A percentile compares a stretch with the other conserved stretches of the same genome.
Conservation (phyloP, 2,113 vertebrate species). For the Gallinago paraguaiae region DNA sequence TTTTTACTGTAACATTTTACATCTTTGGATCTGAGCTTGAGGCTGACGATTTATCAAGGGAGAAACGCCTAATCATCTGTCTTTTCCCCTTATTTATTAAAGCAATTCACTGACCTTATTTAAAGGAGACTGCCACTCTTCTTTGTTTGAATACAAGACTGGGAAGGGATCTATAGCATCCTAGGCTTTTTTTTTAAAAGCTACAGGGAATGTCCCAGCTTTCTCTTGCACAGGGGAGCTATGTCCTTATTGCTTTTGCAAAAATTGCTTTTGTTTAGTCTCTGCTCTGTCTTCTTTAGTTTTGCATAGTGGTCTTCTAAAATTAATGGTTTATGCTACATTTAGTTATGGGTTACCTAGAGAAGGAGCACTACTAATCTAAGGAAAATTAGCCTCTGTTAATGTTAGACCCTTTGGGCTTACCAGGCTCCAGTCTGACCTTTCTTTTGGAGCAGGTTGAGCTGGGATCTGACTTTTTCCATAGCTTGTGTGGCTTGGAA, state of each 20-base stretch:
- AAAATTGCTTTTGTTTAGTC: neutral
- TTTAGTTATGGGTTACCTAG: conserved; percentile 1
- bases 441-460: conserved; percentile 25
- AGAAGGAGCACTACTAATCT: neutral
- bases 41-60: conserved; percentile 20
- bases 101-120: conserved; percentile 12
- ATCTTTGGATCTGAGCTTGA: conserved; percentile 36
- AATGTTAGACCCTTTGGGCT: neutral
- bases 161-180: neutral
- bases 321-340: neutral
- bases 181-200: neutral
- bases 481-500: conserved; percentile 33
- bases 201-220: neutral
- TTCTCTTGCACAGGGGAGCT: neutral
- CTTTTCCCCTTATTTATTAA: conserved; percentile 25
- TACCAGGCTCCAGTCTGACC: neutral
- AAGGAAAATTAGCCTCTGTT: neutral
- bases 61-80: conserved; percentile 34
- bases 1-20: conserved; percentile 41
- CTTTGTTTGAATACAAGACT: neutral
- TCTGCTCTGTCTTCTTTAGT: neutral
- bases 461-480: conserved; percentile 22
- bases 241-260: neutral
- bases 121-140: neutral
- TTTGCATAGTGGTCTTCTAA: neutral